Evolutionary conservation across 2,888 invertebrate genomes (phyloP).

Genomic region (Ectemnius continuus): DNA sequence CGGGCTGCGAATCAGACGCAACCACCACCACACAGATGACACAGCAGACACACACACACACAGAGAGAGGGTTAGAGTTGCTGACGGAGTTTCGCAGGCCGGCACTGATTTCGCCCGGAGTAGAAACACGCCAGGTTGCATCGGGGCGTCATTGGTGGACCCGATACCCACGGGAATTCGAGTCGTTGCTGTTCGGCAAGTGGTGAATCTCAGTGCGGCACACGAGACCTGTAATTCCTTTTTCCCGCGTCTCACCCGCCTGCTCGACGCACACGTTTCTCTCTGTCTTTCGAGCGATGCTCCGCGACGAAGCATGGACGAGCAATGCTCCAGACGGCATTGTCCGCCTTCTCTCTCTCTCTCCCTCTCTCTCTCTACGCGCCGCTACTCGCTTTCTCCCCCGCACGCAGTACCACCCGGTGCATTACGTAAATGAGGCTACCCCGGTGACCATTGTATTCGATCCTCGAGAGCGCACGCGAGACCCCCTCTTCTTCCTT

Average conservation of each 20-base stretch:
- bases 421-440: constrained; percentile 75
- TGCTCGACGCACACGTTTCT: too few species aligned
- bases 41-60: too few species aligned
- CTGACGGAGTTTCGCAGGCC: neutral
- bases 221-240: constrained; percentile 40
- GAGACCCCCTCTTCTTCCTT: constrained; percentile 36
- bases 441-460: constrained; percentile 67
- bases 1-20: constrained; percentile 33
- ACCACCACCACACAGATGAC: too few species aligned
- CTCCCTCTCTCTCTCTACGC: neutral
- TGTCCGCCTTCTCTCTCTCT: constrained; percentile 50
- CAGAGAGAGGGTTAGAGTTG: too few species aligned
- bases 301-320: constrained; percentile 67
- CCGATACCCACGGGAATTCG: constrained; percentile 31
- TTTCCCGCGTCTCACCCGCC: constrained; percentile 46
- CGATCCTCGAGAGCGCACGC: constrained; percentile 37
- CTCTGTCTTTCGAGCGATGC: too few species aligned
- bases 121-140: constrained; percentile 10
- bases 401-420: constrained; percentile 28
- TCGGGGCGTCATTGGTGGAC: neutral
- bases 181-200: too few species aligned
- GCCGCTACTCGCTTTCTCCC: constrained; percentile 30
- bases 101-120: neutral
- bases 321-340: constrained; percentile 63
- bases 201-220: too few species aligned